Percentiles rank a stretch among this genome's conserved stretches.
Conservation (phyloP, 2,113 vertebrate genomes). For the Tragulus kanchil region DNA sequence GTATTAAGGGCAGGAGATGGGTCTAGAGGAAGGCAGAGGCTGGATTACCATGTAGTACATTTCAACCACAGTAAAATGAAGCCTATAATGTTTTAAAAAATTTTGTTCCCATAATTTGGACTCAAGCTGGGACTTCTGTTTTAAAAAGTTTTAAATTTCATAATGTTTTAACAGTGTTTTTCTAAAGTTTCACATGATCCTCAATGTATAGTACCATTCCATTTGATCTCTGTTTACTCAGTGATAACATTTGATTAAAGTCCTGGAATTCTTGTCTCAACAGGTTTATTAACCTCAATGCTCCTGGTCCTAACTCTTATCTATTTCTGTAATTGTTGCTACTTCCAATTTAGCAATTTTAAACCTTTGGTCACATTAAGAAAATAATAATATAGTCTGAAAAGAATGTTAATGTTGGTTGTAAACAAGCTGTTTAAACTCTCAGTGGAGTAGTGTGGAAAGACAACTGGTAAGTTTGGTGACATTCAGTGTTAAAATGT, state of each 20-base stretch:
- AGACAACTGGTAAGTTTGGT: not conserved
- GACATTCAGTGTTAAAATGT: not conserved
- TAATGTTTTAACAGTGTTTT: not conserved
- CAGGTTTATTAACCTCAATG: not conserved
- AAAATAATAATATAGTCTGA: not conserved
- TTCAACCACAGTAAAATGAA: not conserved
- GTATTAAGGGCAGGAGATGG: not conserved
- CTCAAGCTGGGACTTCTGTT: not conserved
- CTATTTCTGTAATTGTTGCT: not conserved
- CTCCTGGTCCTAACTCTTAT: not conserved
- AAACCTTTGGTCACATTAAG: not conserved
- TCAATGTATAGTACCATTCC: not conserved
- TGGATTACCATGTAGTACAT: fast-evolving
- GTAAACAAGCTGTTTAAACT: not conserved
- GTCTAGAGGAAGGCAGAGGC: not conserved
- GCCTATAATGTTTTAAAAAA: too few relatives aligned
- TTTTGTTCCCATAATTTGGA: not conserved
- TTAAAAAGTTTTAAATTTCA: conserved; percentile 19
- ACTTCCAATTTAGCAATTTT: not conserved
- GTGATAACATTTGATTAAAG: not conserved
- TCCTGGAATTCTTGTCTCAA: not conserved
- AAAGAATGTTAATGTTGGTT: conserved; percentile 10
- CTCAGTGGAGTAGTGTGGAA: not conserved
- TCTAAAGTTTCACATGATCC: not conserved
- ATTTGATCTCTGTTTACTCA: not conserved